Percentiles rank a stretch among this genome's conserved stretches.
Conservation (phyloP, 2,113 vertebrate genomes). For the Gorsachius goisagi region DNA sequence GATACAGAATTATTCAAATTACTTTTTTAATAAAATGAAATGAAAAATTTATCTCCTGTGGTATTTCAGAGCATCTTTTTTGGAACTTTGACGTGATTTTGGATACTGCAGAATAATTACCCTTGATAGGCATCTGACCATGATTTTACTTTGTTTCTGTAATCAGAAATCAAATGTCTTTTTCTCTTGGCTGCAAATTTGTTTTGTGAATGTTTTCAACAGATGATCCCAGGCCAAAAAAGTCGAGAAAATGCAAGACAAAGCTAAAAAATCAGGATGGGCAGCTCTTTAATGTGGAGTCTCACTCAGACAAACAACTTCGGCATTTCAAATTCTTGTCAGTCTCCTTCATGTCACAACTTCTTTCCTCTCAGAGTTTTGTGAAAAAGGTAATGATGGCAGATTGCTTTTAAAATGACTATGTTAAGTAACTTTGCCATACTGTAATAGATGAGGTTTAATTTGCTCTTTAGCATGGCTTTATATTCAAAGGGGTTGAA, state of each 20-base stretch:
- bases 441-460: not conserved
- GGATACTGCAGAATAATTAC: not conserved
- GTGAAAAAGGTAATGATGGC: conserved; percentile 82
- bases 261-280: conserved; percentile 68
- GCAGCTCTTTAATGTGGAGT: conserved; percentile 82
- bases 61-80: not conserved
- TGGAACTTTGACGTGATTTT: not conserved
- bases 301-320: conserved; percentile 89
- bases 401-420: not conserved
- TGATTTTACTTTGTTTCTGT: not conserved
- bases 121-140: not conserved
- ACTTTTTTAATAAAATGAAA: not conserved
- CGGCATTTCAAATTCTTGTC: conserved; percentile 92
- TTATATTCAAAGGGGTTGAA: not conserved
- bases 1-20: not conserved
- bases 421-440: not conserved
- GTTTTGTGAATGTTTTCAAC: not conserved
- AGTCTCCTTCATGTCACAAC: conserved; percentile 90
- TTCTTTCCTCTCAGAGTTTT: conserved; percentile 84
- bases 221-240: conserved; percentile 67
- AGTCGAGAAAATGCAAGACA: not conserved
- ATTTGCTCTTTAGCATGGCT: not conserved
- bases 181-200: not conserved
- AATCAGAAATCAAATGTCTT: not conserved
- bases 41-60: not conserved